Conservation (phyloP, 2,888 invertebrate genomes). For the Watsonalla binaria region DNA sequence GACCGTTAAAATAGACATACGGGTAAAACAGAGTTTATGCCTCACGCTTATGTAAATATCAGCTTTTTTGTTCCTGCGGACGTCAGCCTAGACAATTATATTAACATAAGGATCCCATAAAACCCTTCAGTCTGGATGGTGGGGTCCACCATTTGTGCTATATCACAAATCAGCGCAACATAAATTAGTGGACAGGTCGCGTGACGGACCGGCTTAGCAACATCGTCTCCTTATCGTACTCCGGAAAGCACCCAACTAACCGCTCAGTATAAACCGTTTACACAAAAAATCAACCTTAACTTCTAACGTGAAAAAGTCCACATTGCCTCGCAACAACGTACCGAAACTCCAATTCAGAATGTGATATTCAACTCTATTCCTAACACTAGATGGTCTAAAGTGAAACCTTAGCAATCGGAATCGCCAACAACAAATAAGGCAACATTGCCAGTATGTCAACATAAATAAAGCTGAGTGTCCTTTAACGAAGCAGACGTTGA, state of each 20-base stretch:
- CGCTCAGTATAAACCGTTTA: slow-evolving; percentile 29
- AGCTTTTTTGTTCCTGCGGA: slow-evolving; percentile 22
- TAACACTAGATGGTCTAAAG: slow-evolving; percentile 39
- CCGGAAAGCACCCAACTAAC: slow-evolving; percentile 63
- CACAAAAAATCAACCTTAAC: slow-evolving; percentile 45
- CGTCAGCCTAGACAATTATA: slow-evolving; percentile 50
- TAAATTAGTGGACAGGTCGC: slow-evolving; percentile 76
- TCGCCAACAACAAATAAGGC: slow-evolving; percentile 63
- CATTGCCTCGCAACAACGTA: slow-evolving; percentile 37
- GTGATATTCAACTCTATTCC: slow-evolving; percentile 52
- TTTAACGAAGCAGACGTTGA: slow-evolving; percentile 76
- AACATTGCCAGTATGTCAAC: slow-evolving; percentile 74
- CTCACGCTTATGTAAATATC: slow-evolving; percentile 13
- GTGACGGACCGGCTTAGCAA: slow-evolving; percentile 71
- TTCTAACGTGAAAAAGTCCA: slow-evolving; percentile 42
- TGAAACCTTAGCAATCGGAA: slow-evolving; percentile 29
- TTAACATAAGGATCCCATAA: slow-evolving; percentile 52
- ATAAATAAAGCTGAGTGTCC: slow-evolving; percentile 78
- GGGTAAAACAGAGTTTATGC: neutral
- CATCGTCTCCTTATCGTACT: slow-evolving; percentile 70
- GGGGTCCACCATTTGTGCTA: slow-evolving; percentile 38
- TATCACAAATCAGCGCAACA: slow-evolving; percentile 74
- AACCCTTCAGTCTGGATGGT: slow-evolving; percentile 18
- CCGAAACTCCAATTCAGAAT: slow-evolving; percentile 21
- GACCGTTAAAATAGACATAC: slow-evolving; percentile 3